These are phyloP conservation scores for Nesogale talazaci DNA, from an alignment of 2,113 vertebrate genomes.

Conservation along the genomic window DNA sequence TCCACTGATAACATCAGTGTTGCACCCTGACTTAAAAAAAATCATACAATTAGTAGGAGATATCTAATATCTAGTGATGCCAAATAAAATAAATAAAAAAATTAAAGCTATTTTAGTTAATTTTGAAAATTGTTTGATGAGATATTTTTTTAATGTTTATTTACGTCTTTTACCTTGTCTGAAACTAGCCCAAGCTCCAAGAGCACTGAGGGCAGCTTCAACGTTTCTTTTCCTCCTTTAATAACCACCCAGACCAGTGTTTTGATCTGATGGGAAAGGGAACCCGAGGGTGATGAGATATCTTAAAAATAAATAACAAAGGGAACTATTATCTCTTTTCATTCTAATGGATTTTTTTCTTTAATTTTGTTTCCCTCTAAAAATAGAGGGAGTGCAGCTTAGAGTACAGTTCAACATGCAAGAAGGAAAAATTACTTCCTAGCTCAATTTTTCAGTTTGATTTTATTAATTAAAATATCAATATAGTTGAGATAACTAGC, in stretches of 20 bases:
- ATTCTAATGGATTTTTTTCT: background rate
- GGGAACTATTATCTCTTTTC: conserved; percentile 59
- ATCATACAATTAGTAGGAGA: conserved; percentile 11
- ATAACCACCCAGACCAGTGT: no score
- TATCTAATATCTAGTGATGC: background rate
- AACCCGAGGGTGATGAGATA: no score
- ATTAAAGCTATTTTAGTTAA: conserved; percentile 59
- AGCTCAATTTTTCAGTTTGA: conserved; percentile 70
- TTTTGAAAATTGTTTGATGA: conserved; percentile 65
- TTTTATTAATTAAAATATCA: conserved; percentile 74
- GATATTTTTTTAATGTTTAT: no score
- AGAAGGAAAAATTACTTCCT: conserved; percentile 30
- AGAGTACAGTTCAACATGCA: conserved; percentile 63
- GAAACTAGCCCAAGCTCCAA: no score
- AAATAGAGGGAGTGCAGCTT: no score
- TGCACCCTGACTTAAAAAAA: background rate
- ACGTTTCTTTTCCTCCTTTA: no score
- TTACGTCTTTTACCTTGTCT: no score
- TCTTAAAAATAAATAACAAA: conserved; percentile 75
- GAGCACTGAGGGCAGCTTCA: no score
- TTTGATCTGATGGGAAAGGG: no score
- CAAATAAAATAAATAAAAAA: conserved; percentile 36
- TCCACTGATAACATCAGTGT: background rate
- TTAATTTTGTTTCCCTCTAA: background rate
- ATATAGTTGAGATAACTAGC: conserved; percentile 65